Conservation (phyloP, 2,888 invertebrate species). For the Cheilosia impressa region DNA sequence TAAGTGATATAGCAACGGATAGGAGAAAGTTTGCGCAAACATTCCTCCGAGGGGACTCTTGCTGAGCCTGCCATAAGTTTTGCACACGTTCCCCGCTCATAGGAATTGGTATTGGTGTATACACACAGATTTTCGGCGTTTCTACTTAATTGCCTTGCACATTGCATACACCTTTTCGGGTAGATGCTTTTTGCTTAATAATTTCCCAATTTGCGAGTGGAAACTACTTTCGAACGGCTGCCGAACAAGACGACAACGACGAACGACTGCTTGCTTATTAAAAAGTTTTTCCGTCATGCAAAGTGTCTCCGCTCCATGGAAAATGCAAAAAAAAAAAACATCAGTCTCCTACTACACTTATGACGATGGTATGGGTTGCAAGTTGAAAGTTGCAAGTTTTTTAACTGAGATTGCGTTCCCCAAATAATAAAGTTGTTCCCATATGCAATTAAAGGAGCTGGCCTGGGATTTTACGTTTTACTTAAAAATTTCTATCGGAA, state of each 20-base stretch:
- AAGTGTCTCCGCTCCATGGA: constrained; percentile 14
- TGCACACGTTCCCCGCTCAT: background rate
- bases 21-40: constrained; percentile 65
- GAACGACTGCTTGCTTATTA: constrained; percentile 46
- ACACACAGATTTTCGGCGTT: constrained; percentile 24
- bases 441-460: constrained; percentile 2
- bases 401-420: constrained; percentile 37
- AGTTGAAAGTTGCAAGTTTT: constrained; percentile 14
- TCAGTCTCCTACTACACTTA: too few species aligned
- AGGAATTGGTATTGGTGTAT: background rate
- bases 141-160: constrained; percentile 55
- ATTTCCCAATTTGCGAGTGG: constrained; percentile 44
- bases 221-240: constrained; percentile 21
- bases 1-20: constrained; percentile 78
- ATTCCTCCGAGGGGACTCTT: background rate
- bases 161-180: constrained; percentile 44
- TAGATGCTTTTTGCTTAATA: constrained; percentile 47
- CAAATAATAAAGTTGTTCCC: constrained; percentile 30
- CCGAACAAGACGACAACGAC: constrained; percentile 8
- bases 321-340: background rate
- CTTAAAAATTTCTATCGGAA: background rate
- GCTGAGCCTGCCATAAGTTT: constrained; percentile 46
- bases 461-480: constrained; percentile 7
- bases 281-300: constrained; percentile 43
- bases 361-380: background rate